Base-by-base conservation (phyloP, 2,888 invertebrate species). In the Oxycera nigricornis region DNA sequence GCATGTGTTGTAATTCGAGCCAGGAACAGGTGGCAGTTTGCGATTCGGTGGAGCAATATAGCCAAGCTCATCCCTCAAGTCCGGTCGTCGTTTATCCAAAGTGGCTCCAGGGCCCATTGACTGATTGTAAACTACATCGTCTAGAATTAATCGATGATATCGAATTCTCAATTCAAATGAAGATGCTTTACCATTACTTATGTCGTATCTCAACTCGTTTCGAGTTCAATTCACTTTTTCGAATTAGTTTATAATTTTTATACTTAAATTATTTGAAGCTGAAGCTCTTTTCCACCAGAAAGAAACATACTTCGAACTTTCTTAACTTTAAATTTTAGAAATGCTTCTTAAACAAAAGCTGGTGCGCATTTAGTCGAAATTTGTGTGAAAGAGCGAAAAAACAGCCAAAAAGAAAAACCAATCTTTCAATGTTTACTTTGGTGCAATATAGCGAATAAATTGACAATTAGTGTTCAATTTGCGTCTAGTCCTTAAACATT, bases 31-130 rank as follows among this genome's bases (percentile, higher is more conserved):
- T 0, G 96, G 95, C 74, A 95, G 89, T 86, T 96, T 96, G 80
- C 95, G 89, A 86, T 96, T 96, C 73, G 95, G 96, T 24, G 96
- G 95, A 0, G 96, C 95, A 85, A 96, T 96, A 87, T 96, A 96
- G 73, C 95, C 96, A 35, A 96, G 89, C 83, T 96, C 95, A 83
- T 95, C 95, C 31, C 95, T 90, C 31, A 95, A 88, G 79, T 92
- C 92, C 0, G 94, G 94, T 77, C 94, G 91, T 77, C 91, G 88
- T 83, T 95, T 94, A 87, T 94, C 94, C 82, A 95, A 85, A 0
- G 95, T 94, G 74, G 91, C 91, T 77, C 88, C 90, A 73, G 86
- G 86, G 82, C 90, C 91, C 84, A 91, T 91, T 14, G 94, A 93
- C 82, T 94, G 94, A 86, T 94, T 94, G 89, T 95, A 95, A 75